phyloP scores from a whole-genome alignment of 2,797 vertebrate species.

The Myripristis murdjan region DNA sequence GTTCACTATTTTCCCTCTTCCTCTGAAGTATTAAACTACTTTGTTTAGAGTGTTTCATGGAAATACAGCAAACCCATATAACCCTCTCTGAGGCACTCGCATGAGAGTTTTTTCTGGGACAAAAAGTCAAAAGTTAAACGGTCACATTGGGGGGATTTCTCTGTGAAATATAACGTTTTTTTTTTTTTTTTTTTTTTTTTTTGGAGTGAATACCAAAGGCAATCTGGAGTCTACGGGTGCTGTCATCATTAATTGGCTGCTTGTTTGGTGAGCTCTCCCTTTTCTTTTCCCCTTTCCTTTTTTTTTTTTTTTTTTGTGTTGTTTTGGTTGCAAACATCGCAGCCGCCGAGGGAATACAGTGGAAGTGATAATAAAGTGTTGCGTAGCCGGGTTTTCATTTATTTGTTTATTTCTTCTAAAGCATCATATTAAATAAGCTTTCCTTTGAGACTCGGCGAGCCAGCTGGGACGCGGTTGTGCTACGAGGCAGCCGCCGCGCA shows the following conservation, averaged over 20 bases:
- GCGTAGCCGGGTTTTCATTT: constrained; percentile 60
- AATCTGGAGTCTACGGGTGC: constrained; percentile 13
- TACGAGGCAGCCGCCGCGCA: constrained; percentile 28
- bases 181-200: not conserved
- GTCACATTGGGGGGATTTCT: constrained; percentile 5
- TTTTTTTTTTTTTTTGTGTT: constrained; percentile 16
- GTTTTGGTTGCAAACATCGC: constrained; percentile 30
- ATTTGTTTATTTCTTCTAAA: constrained; percentile 67
- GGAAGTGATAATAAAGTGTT: constrained; percentile 58
- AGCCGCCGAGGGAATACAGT: constrained; percentile 35
- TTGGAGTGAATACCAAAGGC: constrained; percentile 18
- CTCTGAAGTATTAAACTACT: not conserved
- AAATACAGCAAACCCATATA: not conserved
- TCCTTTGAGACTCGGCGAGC: constrained; percentile 63
- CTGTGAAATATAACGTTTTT: not conserved
- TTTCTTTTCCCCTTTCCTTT: constrained; percentile 10
- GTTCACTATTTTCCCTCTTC: too few relatives aligned
- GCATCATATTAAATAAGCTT: constrained; percentile 72
- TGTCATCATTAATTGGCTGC: constrained; percentile 15
- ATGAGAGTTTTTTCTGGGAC: not conserved
- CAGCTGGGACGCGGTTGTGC: constrained; percentile 52
- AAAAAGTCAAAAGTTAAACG: constrained; percentile 1
- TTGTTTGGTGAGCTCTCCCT: constrained; percentile 11
- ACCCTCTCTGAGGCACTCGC: not conserved
- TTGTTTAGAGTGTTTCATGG: constrained; percentile 6